These are phyloP conservation scores for Malacosoma neustria DNA, from an alignment of 2,888 invertebrate species.

Conservation along the genomic window DNA sequence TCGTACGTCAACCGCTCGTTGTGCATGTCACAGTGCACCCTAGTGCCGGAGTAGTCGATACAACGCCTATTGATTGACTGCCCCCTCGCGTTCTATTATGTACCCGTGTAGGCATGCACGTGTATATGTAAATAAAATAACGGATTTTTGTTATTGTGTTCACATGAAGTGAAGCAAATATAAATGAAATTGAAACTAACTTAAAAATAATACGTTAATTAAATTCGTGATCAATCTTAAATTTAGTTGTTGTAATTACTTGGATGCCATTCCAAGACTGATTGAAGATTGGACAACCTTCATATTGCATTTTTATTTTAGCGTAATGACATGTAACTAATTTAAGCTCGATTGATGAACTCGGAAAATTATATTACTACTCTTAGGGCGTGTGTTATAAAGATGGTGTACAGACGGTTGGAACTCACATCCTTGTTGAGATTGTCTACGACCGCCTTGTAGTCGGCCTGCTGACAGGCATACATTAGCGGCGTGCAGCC, in stretches of 20 bases:
- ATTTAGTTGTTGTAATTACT: no score
- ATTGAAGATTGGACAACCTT: no score
- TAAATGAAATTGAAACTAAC: no score
- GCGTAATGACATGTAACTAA: no score
- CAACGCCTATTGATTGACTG: conserved; percentile 52
- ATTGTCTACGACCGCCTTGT: conserved; percentile 82
- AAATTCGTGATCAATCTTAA: no score
- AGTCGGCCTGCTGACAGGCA: conserved; percentile 92
- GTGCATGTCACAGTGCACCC: conserved; percentile 23
- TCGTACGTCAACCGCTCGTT: conserved; percentile 14
- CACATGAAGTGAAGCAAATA: no score
- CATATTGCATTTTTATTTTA: no score
- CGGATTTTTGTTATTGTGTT: conserved; percentile 1
- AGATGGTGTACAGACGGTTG: conserved; percentile 4
- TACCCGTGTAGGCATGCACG: conserved; percentile 10
- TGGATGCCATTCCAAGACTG: no score
- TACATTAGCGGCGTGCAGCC: conserved; percentile 93
- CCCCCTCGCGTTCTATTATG: conserved; percentile 17
- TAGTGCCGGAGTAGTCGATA: conserved; percentile 31
- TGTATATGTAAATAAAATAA: not conserved
- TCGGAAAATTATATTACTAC: no score
- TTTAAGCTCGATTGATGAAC: no score
- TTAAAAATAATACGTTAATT: no score
- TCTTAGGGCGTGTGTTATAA: no score
- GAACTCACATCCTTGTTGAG: conserved; percentile 84